phyloP scores from a whole-genome alignment of 2,113 vertebrate species.

The Delphinus delphis region DNA sequence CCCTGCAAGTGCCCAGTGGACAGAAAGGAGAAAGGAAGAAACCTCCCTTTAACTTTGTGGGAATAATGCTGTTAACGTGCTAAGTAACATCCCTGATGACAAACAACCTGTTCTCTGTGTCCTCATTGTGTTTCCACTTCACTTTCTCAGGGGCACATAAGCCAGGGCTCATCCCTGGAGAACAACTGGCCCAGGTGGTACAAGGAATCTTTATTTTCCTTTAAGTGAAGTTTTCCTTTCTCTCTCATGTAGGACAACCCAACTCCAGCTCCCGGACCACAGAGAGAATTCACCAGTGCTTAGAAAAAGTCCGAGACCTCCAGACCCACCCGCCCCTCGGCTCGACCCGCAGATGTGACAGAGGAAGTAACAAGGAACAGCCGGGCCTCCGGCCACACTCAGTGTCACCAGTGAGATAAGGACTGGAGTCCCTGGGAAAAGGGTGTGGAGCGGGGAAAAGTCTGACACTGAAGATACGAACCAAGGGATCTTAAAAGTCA shows the following conservation, averaged over 20 bases:
- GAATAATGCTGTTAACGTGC: background rate
- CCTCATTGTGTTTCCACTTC: background rate
- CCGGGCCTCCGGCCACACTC: fast-evolving
- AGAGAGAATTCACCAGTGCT: background rate
- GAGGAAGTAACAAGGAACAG: background rate
- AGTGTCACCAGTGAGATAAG: fast-evolving
- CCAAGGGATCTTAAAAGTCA: no score
- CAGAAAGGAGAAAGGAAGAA: background rate
- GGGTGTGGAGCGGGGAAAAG: background rate
- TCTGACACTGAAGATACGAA: fast-evolving
- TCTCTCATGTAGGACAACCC: no score
- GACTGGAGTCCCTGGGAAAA: no score
- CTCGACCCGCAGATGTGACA: fast-evolving
- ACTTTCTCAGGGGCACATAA: background rate
- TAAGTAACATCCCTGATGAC: background rate
- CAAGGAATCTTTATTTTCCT: background rate
- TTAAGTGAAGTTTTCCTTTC: background rate
- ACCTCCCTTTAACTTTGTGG: background rate
- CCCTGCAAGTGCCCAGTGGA: background rate
- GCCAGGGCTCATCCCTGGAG: fast-evolving
- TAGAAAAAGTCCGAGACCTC: background rate
- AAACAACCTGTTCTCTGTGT: background rate
- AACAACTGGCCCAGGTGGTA: background rate
- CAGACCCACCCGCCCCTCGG: fast-evolving
- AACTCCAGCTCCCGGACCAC: background rate